These are phyloP conservation scores for Apamea epomidion DNA, from an alignment of 2,888 invertebrate species.

Conservation along the genomic window DNA sequence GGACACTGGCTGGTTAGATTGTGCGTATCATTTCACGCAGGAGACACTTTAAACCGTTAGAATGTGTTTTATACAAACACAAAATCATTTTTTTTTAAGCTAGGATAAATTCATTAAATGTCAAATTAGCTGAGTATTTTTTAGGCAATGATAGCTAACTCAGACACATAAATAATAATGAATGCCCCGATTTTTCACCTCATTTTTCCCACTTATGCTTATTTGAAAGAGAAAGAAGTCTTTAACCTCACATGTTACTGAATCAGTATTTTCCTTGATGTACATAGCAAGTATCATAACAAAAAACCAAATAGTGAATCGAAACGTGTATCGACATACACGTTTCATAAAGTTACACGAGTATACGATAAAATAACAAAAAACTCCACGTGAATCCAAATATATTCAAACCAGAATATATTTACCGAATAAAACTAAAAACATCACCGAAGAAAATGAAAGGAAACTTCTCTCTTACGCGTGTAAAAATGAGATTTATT, in stretches of 20 bases:
- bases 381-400: background rate
- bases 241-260: background rate
- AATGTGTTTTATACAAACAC: background rate
- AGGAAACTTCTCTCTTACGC: background rate
- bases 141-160: too few relatives aligned
- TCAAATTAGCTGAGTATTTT: background rate
- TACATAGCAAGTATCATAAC: background rate
- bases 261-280: background rate
- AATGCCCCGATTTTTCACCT: background rate
- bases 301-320: too few relatives aligned
- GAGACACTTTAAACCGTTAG: background rate
- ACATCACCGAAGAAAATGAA: background rate
- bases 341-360: background rate
- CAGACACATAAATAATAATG: background rate
- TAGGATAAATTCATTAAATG: too few relatives aligned
- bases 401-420: background rate
- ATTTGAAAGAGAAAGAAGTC: background rate
- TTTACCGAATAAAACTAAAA: background rate
- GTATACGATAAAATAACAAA: background rate
- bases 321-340: too few relatives aligned
- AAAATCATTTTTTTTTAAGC: background rate
- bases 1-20: background rate
- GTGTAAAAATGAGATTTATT: background rate
- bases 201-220: background rate
- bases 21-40: background rate